These are phyloP conservation scores for Acomys russatus DNA, from an alignment of 2,797 vertebrate species.

Conservation along the genomic window DNA sequence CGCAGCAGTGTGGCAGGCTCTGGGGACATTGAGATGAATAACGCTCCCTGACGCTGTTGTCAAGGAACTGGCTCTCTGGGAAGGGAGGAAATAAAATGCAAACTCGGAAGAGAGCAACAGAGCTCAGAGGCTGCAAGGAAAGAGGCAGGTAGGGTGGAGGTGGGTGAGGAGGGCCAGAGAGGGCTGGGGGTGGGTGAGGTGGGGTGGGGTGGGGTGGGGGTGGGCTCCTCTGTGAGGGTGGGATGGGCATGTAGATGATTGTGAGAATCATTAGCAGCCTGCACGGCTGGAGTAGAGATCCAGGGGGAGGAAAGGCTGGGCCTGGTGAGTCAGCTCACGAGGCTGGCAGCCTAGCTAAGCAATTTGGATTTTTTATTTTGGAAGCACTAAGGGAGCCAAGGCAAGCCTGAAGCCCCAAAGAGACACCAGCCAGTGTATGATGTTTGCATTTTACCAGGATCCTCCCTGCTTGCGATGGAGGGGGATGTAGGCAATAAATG, in stretches of 20 bases:
- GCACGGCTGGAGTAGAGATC: neutral
- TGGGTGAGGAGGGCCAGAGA: rapidly evolving
- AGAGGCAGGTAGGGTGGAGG: neutral
- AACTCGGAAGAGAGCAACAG: neutral
- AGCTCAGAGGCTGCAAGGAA: rapidly evolving
- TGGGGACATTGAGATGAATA: constrained; percentile 60
- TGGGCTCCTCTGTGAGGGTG: neutral
- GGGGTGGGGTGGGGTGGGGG: rapidly evolving
- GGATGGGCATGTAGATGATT: rapidly evolving
- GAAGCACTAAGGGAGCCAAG: neutral
- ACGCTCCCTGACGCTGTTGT: constrained; percentile 1
- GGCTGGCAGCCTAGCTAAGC: constrained; percentile 31
- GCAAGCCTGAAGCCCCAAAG: neutral
- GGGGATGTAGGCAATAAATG: neutral
- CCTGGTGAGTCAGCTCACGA: neutral
- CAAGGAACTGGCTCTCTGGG: constrained; percentile 59
- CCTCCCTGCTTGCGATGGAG: neutral
- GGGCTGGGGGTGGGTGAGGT: neutral
- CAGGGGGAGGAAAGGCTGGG: neutral
- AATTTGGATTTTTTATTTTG: constrained; percentile 19
- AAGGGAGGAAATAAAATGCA: neutral
- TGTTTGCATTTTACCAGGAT: neutral
- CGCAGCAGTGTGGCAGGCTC: neutral
- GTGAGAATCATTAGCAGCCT: neutral
- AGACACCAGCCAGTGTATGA: neutral